Percentiles rank a stretch among this genome's conserved stretches.
Evolutionary conservation across 2,113 vertebrate genomes (phyloP).

Genomic region (Pavo muticus): DNA sequence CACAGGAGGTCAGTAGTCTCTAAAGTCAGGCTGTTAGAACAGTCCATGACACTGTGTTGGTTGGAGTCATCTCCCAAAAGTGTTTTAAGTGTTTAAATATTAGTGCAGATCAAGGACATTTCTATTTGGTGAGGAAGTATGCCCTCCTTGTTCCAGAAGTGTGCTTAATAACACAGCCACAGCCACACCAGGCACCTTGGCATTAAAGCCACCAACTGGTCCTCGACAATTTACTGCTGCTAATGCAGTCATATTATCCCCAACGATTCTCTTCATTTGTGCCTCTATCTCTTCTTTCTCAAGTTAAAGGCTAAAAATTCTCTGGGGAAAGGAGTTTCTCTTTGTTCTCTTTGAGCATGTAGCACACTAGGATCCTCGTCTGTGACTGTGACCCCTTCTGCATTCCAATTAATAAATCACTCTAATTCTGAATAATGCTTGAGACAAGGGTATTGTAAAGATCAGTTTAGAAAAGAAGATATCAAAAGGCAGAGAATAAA

Average conservation of each 20-base stretch:
- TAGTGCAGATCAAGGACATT: background rate
- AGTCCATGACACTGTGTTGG: background rate
- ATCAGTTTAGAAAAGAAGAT: background rate
- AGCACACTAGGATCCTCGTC: background rate
- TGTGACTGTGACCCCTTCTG: background rate
- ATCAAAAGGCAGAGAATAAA: background rate
- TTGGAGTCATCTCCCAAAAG: background rate
- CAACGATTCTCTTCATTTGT: background rate
- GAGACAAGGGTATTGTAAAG: background rate
- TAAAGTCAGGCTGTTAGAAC: background rate
- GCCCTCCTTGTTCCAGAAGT: background rate
- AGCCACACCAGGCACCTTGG: background rate
- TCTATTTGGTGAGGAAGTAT: background rate
- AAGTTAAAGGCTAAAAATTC: background rate
- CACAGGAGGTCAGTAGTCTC: background rate
- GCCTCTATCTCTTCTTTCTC: background rate
- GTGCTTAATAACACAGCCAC: background rate
- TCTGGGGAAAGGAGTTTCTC: background rate
- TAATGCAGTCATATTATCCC: background rate
- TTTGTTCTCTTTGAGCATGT: background rate
- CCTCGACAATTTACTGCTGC: background rate
- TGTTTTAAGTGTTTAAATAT: background rate
- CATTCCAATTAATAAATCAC: background rate
- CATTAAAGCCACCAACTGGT: fast-evolving
- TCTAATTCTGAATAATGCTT: background rate